phyloP scores from a whole-genome alignment of 2,797 vertebrate species.

The Phataginus tetradactyla region DNA sequence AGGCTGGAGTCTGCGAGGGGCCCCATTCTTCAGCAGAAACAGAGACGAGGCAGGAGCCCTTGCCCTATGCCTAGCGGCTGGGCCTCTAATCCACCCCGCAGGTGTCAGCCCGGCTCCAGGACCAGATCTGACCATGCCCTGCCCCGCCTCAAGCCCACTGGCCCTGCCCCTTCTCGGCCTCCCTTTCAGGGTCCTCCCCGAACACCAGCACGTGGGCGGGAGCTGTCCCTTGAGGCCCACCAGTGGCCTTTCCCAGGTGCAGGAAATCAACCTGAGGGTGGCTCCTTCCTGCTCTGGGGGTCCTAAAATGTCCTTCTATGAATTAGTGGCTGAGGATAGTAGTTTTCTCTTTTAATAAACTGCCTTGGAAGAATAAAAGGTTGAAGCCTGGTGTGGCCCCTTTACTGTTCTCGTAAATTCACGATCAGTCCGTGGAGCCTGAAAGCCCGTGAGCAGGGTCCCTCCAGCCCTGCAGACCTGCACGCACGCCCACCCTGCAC shows the following conservation, averaged over 20 bases:
- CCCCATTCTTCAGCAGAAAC: neutral
- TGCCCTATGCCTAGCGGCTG: neutral
- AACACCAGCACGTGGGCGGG: no score
- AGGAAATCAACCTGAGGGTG: neutral
- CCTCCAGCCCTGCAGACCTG: no score
- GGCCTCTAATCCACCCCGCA: no score
- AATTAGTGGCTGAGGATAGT: neutral
- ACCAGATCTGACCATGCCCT: neutral
- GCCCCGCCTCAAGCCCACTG: neutral
- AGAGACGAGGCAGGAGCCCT: neutral
- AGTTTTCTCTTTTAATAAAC: neutral
- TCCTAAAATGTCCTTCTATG: neutral
- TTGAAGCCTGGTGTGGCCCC: no score
- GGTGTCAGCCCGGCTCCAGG: neutral
- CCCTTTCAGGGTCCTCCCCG: neutral
- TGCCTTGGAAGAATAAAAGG: neutral
- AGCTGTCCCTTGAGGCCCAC: neutral
- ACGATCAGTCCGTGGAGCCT: neutral
- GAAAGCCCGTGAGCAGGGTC: neutral
- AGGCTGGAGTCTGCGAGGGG: neutral
- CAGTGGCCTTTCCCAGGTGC: neutral
- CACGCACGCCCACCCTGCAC: fast-evolving
- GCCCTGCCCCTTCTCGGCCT: fast-evolving
- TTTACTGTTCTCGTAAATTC: neutral
- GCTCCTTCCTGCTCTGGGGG: neutral